Conservation (phyloP, 2,113 vertebrate genomes). For the Phyllopteryx taeniolatus region DNA sequence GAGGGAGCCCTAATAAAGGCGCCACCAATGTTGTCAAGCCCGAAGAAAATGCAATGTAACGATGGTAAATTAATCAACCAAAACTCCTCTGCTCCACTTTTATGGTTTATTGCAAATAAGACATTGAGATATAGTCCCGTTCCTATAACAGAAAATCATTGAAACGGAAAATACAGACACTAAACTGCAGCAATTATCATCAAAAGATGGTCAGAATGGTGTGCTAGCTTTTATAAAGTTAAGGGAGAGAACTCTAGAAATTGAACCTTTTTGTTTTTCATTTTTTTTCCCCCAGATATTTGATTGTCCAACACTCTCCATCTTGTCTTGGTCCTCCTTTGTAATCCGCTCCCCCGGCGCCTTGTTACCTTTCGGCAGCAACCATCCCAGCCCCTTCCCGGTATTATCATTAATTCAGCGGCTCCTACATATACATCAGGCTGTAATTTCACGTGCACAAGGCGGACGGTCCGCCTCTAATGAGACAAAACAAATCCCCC, state of each 20-base stretch:
- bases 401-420: conserved; percentile 83
- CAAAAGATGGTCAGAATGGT: background rate
- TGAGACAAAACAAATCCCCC: conserved; percentile 75
- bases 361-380: conserved; percentile 90
- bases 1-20: background rate
- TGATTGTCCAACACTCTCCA: conserved; percentile 67
- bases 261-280: background rate
- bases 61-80: conserved; percentile 15
- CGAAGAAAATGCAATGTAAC: conserved; percentile 7
- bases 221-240: background rate
- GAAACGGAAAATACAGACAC: conserved; percentile 3
- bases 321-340: conserved; percentile 42
- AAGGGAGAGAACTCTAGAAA: conserved; percentile 15
- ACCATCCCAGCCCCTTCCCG: conserved; percentile 58
- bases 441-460: conserved; percentile 82
- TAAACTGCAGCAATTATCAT: background rate
- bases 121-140: conserved; percentile 46
- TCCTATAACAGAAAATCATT: conserved; percentile 18
- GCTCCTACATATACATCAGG: conserved; percentile 83
- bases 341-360: conserved; percentile 93
- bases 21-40: background rate
- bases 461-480: conserved; percentile 71
- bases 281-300: conserved; percentile 19
- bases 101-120: conserved; percentile 74
- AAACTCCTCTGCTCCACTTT: conserved; percentile 32